A percentile compares a stretch with the other conserved stretches of the same genome.
phyloP scores from a whole-genome alignment of 2,888 invertebrate genomes.

The Monoplex corrugatus region DNA sequence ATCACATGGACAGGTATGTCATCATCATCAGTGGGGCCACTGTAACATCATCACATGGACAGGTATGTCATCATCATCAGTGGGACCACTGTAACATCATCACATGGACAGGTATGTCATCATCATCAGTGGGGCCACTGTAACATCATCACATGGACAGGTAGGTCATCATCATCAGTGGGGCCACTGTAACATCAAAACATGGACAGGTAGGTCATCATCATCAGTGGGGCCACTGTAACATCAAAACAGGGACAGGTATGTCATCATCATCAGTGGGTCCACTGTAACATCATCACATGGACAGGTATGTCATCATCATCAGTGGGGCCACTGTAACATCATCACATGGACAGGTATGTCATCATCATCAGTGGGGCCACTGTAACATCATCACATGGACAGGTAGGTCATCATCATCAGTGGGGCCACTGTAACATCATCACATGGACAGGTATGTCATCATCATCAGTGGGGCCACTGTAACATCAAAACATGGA shows the following conservation, averaged over 20 bases:
- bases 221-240: slow-evolving; percentile 74
- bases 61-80: slow-evolving; percentile 74
- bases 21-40: slow-evolving; percentile 76
- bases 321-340: slow-evolving; percentile 73
- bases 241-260: slow-evolving; percentile 65
- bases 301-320: slow-evolving; percentile 73
- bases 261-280: slow-evolving; percentile 74
- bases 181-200: slow-evolving; percentile 68
- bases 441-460: slow-evolving; percentile 68
- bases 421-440: slow-evolving; percentile 72
- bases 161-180: slow-evolving; percentile 74
- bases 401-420: slow-evolving; percentile 75
- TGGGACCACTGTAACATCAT: slow-evolving; percentile 70
- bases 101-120: slow-evolving; percentile 70
- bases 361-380: slow-evolving; percentile 74
- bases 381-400: slow-evolving; percentile 66
- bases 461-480: slow-evolving; percentile 74
- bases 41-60: slow-evolving; percentile 64
- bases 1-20: slow-evolving; percentile 68
- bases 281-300: slow-evolving; percentile 67
- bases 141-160: slow-evolving; percentile 63
- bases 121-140: slow-evolving; percentile 76
- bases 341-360: slow-evolving; percentile 66
- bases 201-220: slow-evolving; percentile 73
- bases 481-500: slow-evolving; percentile 67